phyloP scores from a whole-genome alignment of 2,113 vertebrate genomes.

The Agelaius phoeniceus region DNA sequence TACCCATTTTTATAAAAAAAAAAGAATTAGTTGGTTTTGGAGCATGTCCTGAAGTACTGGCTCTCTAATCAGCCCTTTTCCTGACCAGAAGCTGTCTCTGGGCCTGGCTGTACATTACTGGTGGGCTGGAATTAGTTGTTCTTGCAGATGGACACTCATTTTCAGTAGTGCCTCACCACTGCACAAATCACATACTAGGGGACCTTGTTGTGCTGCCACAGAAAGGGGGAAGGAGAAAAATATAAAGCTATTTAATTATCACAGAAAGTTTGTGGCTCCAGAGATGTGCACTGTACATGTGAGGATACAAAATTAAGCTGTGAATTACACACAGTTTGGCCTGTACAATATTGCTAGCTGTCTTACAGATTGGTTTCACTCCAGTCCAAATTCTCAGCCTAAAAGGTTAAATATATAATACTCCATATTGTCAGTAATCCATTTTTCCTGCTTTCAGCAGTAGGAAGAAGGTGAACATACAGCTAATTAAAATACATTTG shows the following conservation, averaged over 20 bases:
- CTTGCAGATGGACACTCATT: neutral
- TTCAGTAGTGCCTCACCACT: neutral
- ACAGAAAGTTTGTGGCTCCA: neutral
- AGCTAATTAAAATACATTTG: slow-evolving; percentile 70
- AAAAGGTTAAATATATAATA: slow-evolving; percentile 69
- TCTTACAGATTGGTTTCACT: slow-evolving; percentile 57
- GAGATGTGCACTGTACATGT: neutral
- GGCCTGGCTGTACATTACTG: neutral
- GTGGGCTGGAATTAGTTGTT: neutral
- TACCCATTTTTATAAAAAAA: neutral
- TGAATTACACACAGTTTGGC: slow-evolving; percentile 50
- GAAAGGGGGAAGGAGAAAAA: neutral
- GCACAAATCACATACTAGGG: neutral
- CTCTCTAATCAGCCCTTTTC: neutral
- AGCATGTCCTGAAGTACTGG: neutral
- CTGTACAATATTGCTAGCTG: slow-evolving; percentile 38
- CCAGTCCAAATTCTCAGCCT: slow-evolving; percentile 45
- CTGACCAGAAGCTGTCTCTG: neutral
- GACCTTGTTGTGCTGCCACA: neutral
- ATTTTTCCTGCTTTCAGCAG: slow-evolving; percentile 54
- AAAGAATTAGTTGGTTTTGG: neutral
- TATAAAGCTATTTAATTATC: neutral
- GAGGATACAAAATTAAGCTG: neutral
- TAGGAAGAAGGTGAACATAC: slow-evolving; percentile 55
- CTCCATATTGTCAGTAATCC: slow-evolving; percentile 53